A percentile compares a stretch with the other conserved stretches of the same genome.
phyloP scores from a whole-genome alignment of 2,797 vertebrate genomes.

The Mareca strepera region DNA sequence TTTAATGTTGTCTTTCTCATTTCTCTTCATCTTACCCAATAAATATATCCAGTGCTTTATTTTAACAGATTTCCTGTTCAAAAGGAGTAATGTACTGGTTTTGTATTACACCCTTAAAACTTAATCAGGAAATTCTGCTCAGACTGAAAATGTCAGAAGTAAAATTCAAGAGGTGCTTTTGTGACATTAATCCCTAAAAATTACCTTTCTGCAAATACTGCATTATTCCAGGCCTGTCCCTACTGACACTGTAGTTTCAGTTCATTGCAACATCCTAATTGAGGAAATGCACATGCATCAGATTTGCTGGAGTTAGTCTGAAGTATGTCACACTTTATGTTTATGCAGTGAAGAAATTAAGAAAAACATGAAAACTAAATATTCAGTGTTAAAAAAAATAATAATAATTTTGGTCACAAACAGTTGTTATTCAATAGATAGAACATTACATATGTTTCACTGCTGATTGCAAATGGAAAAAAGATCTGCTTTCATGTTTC shows the following conservation, averaged over 20 bases:
- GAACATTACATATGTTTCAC: neutral
- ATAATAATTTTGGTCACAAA: neutral
- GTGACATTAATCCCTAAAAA: conserved; percentile 18
- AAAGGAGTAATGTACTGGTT: neutral
- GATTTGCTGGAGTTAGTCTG: neutral
- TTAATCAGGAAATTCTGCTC: neutral
- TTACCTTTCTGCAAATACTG: neutral
- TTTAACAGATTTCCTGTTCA: conserved; percentile 4
- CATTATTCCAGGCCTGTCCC: neutral
- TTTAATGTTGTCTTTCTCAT: neutral
- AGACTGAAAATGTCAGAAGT: conserved; percentile 1
- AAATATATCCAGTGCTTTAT: neutral
- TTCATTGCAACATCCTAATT: neutral
- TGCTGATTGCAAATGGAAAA: neutral
- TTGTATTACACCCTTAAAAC: neutral
- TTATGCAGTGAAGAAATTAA: neutral
- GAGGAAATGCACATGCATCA: fast-evolving
- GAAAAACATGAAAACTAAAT: neutral
- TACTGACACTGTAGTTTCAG: neutral
- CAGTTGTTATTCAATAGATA: neutral
- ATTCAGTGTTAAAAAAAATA: neutral
- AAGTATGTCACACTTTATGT: neutral
- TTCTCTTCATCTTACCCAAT: neutral
- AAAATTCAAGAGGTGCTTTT: neutral
- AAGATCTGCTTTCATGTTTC: neutral